Evolutionary conservation across 1,140 invertebrate species (phyloP).

Genomic region (Drosophila nigrodunni): DNA sequence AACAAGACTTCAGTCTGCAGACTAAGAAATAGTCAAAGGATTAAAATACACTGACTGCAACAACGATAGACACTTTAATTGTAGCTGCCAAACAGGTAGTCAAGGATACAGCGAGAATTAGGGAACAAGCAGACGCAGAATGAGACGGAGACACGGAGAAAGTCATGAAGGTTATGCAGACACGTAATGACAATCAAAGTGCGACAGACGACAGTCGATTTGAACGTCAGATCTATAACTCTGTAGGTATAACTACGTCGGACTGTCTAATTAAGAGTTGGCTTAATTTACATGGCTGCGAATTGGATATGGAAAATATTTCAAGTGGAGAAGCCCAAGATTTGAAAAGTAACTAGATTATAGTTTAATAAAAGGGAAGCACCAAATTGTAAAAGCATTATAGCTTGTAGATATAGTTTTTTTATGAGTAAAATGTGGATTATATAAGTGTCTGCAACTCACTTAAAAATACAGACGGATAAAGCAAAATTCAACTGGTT

Average conservation of each 20-base stretch:
- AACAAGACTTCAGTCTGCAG: background rate
- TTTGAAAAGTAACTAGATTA: background rate
- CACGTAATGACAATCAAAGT: conserved; percentile 49
- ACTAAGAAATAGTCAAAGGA: conserved; percentile 15
- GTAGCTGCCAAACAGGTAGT: conserved; percentile 41
- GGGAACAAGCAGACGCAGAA: background rate
- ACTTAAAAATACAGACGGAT: no score
- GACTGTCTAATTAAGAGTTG: conserved; percentile 43
- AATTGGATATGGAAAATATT: background rate
- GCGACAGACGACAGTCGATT: conserved; percentile 26
- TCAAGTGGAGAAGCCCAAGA: background rate
- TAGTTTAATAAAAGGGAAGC: no score
- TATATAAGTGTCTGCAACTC: no score
- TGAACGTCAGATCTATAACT: background rate
- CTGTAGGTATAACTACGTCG: conserved; percentile 5
- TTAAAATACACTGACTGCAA: conserved; percentile 2
- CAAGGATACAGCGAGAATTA: conserved; percentile 14
- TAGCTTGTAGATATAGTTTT: no score
- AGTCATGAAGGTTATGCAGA: conserved; percentile 17
- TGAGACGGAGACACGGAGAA: conserved; percentile 4
- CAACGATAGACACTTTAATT: conserved; percentile 26
- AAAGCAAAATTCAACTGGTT: no score
- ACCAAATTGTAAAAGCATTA: no score
- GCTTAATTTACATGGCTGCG: background rate
- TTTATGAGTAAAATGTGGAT: no score